Evolutionary conservation across 1,140 invertebrate genomes (phyloP).

Genomic region (Drosophila truncata): DNA sequence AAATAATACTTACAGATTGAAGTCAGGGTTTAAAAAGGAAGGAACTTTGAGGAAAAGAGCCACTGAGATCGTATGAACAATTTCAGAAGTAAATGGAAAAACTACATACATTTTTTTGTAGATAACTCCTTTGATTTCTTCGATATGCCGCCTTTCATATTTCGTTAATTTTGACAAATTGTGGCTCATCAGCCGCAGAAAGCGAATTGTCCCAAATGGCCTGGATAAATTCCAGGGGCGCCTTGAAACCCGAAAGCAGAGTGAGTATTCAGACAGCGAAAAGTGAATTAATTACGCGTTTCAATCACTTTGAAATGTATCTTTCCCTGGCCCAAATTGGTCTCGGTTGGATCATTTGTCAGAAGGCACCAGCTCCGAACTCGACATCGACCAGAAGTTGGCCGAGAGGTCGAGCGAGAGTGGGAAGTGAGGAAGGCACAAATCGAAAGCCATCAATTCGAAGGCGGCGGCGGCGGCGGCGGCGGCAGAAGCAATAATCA

Average conservation of each 20-base stretch:
- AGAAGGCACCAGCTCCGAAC: constrained; percentile 26
- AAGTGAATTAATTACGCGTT: constrained; percentile 69
- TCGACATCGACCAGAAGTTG: constrained; percentile 12
- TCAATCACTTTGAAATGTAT: constrained; percentile 74
- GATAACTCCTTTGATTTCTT: not conserved
- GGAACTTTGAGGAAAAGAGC: not conserved
- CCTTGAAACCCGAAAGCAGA: constrained; percentile 1
- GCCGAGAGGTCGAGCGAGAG: constrained; percentile 21
- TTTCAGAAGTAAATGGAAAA: not conserved
- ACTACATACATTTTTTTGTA: not conserved
- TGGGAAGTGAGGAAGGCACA: constrained; percentile 25
- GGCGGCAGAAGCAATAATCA: constrained; percentile 63
- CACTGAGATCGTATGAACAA: too few species aligned
- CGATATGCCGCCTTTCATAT: constrained; percentile 16
- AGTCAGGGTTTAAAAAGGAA: not conserved
- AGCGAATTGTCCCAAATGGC: constrained; percentile 50
- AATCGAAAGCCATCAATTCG: constrained; percentile 15
- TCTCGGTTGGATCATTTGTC: constrained; percentile 71
- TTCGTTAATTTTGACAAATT: constrained; percentile 54
- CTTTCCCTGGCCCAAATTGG: constrained; percentile 51
- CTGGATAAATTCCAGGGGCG: constrained; percentile 37
- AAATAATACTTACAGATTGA: not conserved
- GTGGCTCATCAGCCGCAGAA: constrained; percentile 33
- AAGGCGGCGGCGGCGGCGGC: constrained; percentile 41
- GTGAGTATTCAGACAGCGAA: constrained; percentile 12